These are phyloP conservation scores for Macrotis lagotis DNA, from an alignment of 2,113 vertebrate genomes.

Conservation along the genomic window DNA sequence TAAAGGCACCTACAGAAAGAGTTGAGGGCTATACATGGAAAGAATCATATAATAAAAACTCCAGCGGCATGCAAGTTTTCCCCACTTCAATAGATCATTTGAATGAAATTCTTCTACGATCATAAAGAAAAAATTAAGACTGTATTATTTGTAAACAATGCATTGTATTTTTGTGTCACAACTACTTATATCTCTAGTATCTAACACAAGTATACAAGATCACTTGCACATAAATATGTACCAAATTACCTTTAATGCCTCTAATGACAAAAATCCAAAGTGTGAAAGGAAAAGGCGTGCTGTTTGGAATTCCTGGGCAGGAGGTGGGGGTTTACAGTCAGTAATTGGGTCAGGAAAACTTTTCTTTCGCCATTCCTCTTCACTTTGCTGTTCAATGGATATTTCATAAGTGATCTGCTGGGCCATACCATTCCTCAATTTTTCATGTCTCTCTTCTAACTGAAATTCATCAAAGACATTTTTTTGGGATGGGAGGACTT, in stretches of 20 bases:
- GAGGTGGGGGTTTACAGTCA: slow-evolving; percentile 92
- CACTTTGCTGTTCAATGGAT: slow-evolving; percentile 89
- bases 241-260: slow-evolving; percentile 92
- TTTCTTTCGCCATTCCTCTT: slow-evolving; percentile 90
- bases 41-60: neutral
- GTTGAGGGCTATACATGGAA: neutral
- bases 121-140: slow-evolving; percentile 43
- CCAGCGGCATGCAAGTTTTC: neutral
- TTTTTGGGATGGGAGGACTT: slow-evolving; percentile 12
- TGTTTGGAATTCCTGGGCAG: slow-evolving; percentile 96
- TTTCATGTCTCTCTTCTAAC: slow-evolving; percentile 94
- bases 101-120: slow-evolving; percentile 31
- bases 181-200: neutral
- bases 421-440: slow-evolving; percentile 91
- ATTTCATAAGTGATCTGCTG: slow-evolving; percentile 94
- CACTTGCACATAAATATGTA: slow-evolving; percentile 49
- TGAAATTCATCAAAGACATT: slow-evolving; percentile 79
- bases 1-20: neutral
- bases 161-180: neutral
- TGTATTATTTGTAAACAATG: neutral
- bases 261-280: slow-evolving; percentile 95
- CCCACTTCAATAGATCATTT: neutral
- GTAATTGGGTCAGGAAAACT: slow-evolving; percentile 91
- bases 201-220: neutral
- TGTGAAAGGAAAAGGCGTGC: slow-evolving; percentile 97